Conservation (phyloP, 2,888 invertebrate genomes). For the Deroplatys truncata region DNA sequence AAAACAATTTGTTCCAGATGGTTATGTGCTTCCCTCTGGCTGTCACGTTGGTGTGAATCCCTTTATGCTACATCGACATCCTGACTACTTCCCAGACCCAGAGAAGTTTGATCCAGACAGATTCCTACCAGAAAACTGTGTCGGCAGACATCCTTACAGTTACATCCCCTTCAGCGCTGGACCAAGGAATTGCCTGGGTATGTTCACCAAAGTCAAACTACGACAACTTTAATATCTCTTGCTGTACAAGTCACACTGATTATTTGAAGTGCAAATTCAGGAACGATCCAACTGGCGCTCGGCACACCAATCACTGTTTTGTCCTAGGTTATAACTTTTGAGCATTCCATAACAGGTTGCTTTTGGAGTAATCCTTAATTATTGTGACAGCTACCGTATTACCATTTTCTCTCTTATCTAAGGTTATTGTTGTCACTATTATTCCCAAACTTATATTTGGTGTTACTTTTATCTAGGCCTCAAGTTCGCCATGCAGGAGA, state of each 20-base stretch:
- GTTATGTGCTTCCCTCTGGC: constrained; percentile 24
- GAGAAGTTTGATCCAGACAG: constrained; percentile 46
- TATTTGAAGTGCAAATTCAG: no score
- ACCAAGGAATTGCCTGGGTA: constrained; percentile 46
- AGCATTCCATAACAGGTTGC: no score
- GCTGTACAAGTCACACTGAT: no score
- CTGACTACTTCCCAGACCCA: constrained; percentile 44
- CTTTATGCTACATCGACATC: constrained; percentile 41
- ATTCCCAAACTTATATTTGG: no score
- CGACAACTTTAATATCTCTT: neutral
- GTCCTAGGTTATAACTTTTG: no score
- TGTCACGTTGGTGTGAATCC: constrained; percentile 34
- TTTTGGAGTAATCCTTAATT: no score
- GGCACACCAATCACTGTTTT: no score
- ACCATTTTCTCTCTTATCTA: no score
- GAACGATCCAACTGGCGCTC: no score
- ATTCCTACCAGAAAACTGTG: constrained; percentile 43
- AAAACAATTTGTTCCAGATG: constrained; percentile 12
- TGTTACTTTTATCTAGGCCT: constrained; percentile 30
- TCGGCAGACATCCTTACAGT: constrained; percentile 45
- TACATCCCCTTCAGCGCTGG: constrained; percentile 48
- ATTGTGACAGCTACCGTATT: no score
- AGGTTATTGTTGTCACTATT: no score
- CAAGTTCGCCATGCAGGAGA: constrained; percentile 36
- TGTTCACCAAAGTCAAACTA: neutral